Conservation (phyloP, 2,888 invertebrate species). For the Apoda limacodes region DNA sequence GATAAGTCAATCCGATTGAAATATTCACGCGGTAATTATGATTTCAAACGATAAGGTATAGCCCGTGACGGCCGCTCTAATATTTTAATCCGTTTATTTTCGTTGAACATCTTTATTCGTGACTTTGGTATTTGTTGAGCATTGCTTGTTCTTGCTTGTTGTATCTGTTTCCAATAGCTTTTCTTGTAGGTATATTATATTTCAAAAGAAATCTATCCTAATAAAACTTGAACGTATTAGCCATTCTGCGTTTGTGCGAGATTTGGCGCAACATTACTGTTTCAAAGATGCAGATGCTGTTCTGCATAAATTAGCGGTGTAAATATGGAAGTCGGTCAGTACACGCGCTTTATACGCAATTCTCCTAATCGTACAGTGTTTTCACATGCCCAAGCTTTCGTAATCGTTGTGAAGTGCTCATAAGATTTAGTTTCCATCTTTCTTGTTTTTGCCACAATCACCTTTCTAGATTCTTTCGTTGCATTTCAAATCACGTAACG, state of each 20-base stretch:
- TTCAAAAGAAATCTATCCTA: too few species aligned
- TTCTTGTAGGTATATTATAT: too few species aligned
- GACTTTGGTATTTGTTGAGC: not conserved
- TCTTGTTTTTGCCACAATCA: constrained; percentile 33
- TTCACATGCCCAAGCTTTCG: constrained; percentile 47
- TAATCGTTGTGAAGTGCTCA: constrained; percentile 49
- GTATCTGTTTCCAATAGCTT: constrained; percentile 32
- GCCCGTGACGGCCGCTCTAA: constrained; percentile 32
- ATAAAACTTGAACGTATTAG: too few species aligned
- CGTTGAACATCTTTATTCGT: constrained; percentile 32
- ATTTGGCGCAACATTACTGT: constrained; percentile 30
- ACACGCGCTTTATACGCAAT: constrained; percentile 46
- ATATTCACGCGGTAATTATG: constrained; percentile 62
- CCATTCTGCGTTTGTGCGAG: too few species aligned
- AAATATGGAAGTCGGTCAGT: constrained; percentile 65
- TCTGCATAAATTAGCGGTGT: constrained; percentile 60
- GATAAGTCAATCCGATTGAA: constrained; percentile 57
- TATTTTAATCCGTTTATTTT: constrained; percentile 40
- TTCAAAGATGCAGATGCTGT: constrained; percentile 50
- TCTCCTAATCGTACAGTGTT: constrained; percentile 47
- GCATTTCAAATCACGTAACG: constrained; percentile 38
- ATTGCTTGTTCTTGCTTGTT: constrained; percentile 32
- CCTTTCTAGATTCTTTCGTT: constrained; percentile 29
- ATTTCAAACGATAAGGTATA: constrained; percentile 47
- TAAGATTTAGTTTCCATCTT: constrained; percentile 52